phyloP scores from a whole-genome alignment of 2,888 invertebrate species.

The Noctua janthina region DNA sequence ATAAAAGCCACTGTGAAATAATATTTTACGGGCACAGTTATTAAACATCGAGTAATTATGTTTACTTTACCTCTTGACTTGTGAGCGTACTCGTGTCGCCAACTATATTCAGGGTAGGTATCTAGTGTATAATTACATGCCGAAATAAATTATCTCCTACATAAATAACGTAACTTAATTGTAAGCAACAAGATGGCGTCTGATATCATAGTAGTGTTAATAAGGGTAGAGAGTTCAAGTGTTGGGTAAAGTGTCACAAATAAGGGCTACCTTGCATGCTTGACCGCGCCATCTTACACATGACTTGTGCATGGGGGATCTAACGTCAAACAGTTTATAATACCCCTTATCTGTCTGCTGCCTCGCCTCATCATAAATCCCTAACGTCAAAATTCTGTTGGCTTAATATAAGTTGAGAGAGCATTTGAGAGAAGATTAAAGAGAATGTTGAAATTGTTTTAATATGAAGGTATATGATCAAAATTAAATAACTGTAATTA shows the following conservation, averaged over 20 bases:
- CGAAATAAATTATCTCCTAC: slow-evolving; percentile 71
- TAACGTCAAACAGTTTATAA: slow-evolving; percentile 50
- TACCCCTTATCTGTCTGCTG: slow-evolving; percentile 20
- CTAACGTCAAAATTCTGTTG: slow-evolving; percentile 45
- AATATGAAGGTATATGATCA: slow-evolving; percentile 5
- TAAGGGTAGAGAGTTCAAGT: slow-evolving; percentile 36
- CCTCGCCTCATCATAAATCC: slow-evolving; percentile 35
- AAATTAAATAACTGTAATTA: slow-evolving; percentile 17
- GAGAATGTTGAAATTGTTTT: slow-evolving; percentile 37
- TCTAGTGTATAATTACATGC: slow-evolving; percentile 70
- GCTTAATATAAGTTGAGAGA: slow-evolving; percentile 23
- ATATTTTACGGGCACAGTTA: slow-evolving; percentile 46
- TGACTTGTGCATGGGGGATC: slow-evolving; percentile 49
- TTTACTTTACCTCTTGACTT: slow-evolving; percentile 60
- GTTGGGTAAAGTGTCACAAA: slow-evolving; percentile 48
- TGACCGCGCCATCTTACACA: slow-evolving; percentile 56
- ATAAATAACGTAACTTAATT: slow-evolving; percentile 67
- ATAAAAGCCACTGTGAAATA: slow-evolving; percentile 38
- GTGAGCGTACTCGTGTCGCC: slow-evolving; percentile 43
- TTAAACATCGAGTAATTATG: slow-evolving; percentile 44
- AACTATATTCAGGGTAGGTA: slow-evolving; percentile 51
- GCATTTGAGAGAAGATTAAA: slow-evolving; percentile 20
- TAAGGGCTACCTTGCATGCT: slow-evolving; percentile 45
- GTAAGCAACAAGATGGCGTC: slow-evolving; percentile 35
- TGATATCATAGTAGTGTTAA: slow-evolving; percentile 28